Conservation (phyloP, 2,888 invertebrate genomes). For the Brenthis daphne region DNA sequence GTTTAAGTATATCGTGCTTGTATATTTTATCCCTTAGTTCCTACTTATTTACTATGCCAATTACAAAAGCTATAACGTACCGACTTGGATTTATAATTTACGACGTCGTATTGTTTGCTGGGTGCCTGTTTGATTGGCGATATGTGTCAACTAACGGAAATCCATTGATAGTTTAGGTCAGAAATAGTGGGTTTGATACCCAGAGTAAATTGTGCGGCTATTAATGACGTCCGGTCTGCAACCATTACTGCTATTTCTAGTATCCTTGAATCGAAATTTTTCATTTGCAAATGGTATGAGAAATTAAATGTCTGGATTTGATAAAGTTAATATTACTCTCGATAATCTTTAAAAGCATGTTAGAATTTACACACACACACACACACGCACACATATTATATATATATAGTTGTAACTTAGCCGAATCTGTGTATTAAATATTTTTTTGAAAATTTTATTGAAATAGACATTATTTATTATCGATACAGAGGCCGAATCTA, state of each 20-base stretch:
- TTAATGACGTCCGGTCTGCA: slow-evolving; percentile 78
- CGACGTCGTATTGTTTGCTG: slow-evolving; percentile 79
- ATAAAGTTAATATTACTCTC: too few relatives aligned
- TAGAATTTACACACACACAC: too few relatives aligned
- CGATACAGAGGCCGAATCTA: too few relatives aligned
- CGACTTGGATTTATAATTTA: slow-evolving; percentile 56
- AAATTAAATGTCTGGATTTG: neutral
- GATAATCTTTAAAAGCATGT: too few relatives aligned
- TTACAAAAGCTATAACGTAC: slow-evolving; percentile 23
- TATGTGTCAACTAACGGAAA: slow-evolving; percentile 82
- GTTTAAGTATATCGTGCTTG: too few relatives aligned
- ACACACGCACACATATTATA: too few relatives aligned
- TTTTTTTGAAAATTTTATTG: too few relatives aligned
- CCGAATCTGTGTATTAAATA: too few relatives aligned
- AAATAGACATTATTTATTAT: too few relatives aligned
- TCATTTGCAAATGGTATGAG: neutral
- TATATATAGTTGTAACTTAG: too few relatives aligned
- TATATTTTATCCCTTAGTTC: slow-evolving; percentile 17
- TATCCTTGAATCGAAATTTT: slow-evolving; percentile 13
- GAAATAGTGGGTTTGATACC: slow-evolving; percentile 78
- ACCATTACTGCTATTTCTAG: slow-evolving; percentile 69
- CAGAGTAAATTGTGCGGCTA: slow-evolving; percentile 76
- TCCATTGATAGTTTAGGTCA: slow-evolving; percentile 79
- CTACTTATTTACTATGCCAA: slow-evolving; percentile 17
- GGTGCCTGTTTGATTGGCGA: slow-evolving; percentile 73